Percentiles rank a stretch among this genome's conserved stretches.
Evolutionary conservation across 2,797 vertebrate genomes (phyloP).

Genomic region (Liasis olivaceus): DNA sequence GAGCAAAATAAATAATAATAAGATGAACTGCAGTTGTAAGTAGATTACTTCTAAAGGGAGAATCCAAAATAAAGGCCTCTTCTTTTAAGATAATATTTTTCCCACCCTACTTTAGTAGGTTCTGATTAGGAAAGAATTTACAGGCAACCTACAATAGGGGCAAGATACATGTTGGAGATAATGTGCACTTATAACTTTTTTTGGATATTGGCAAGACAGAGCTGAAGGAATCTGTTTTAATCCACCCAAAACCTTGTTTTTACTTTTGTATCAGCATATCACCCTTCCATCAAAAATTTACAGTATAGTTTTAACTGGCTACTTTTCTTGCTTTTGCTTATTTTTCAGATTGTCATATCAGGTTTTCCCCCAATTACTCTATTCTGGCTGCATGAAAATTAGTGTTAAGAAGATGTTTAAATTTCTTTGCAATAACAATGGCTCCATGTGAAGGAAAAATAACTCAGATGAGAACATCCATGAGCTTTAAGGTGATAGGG

Average conservation of each 20-base stretch:
- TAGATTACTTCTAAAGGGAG: conserved; percentile 14
- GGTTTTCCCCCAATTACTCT: neutral
- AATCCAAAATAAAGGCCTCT: conserved; percentile 21
- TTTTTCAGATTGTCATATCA: neutral
- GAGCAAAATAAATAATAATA: neutral
- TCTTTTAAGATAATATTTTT: conserved; percentile 3
- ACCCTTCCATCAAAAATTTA: neutral
- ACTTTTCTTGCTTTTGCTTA: neutral
- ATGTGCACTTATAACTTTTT: neutral
- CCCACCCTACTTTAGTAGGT: neutral
- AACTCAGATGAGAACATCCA: neutral
- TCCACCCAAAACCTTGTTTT: neutral
- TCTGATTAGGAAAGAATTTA: neutral
- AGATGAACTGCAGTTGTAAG: neutral
- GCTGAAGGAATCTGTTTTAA: neutral
- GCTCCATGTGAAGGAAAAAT: neutral
- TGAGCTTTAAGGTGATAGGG: neutral
- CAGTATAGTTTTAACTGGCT: neutral
- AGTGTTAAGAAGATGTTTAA: neutral
- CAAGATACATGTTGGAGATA: neutral
- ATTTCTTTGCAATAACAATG: neutral
- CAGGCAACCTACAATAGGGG: neutral
- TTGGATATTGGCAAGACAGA: neutral
- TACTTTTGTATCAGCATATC: neutral
- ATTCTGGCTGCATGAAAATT: neutral